These are phyloP conservation scores for Drosophila meridionalis DNA, from an alignment of 2,888 invertebrate genomes.

Conservation along the genomic window DNA sequence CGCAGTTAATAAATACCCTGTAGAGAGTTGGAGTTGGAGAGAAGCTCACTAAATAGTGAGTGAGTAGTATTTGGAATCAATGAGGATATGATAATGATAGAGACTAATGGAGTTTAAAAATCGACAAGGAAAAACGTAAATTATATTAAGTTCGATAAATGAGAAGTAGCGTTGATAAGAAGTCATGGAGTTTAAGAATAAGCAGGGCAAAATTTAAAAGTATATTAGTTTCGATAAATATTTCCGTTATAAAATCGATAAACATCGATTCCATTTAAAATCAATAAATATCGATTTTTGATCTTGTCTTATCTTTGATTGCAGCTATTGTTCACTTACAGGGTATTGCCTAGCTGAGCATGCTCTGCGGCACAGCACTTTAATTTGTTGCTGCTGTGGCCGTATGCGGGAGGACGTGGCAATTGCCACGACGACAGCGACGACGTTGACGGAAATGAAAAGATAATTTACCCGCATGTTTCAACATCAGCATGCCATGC, in stretches of 20 bases:
- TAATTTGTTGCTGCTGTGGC: conserved; percentile 12
- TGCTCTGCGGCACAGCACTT: background rate
- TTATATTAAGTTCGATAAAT: too few relatives aligned
- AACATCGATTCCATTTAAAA: background rate
- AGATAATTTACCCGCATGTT: conserved; percentile 80
- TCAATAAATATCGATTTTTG: too few relatives aligned
- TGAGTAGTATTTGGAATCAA: too few relatives aligned
- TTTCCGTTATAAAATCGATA: background rate
- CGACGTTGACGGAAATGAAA: conserved; percentile 68
- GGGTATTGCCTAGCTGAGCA: background rate
- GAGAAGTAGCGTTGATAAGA: too few relatives aligned
- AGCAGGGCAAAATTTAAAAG: background rate
- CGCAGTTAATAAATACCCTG: conserved; percentile 11
- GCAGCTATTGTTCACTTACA: background rate
- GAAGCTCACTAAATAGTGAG: background rate
- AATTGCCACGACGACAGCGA: conserved; percentile 50
- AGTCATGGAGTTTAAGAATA: too few relatives aligned
- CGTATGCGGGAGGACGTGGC: conserved; percentile 39
- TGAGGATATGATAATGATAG: too few relatives aligned
- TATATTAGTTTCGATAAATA: background rate
- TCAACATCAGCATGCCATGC: conserved; percentile 46
- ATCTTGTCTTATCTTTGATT: too few relatives aligned
- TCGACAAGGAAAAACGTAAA: background rate
- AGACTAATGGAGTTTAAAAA: too few relatives aligned
- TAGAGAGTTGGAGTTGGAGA: too few relatives aligned